Base-by-base conservation (phyloP, 2,888 invertebrate genomes). In the Camponotus fellah region DNA sequence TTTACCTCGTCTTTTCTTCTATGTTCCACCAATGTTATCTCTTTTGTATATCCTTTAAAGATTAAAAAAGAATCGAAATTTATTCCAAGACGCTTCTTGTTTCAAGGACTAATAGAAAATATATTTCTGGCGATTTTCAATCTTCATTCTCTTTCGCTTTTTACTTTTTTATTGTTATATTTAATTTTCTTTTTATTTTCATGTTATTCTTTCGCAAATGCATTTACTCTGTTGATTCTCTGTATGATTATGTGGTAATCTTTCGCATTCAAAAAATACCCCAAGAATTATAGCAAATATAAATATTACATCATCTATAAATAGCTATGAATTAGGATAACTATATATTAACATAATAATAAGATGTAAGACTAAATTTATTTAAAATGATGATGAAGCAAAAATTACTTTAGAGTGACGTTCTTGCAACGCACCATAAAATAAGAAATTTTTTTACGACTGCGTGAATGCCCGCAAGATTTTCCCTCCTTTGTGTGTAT, bases 1-100 rank as follows among this genome's bases (percentile, higher is more conserved):
- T 72, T 74, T 71, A n/a, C 74, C 34, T 40, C 58, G 14, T 46
- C 3, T 46, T 49, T 40, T 37, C 66, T 43, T 74, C 40, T 65
- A 58, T 65, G 62, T 60, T 72, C 12, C 34, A 74, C 12, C 34
- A 74, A 14, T 46, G 3, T 46, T 43, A 43, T 10, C 58, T 66
- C n/a, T 37, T 17, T 17, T 49, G n/a, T 64, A 53, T 3, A 46
- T 66, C 82, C 75, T 81, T 87, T 86, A 66, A 74, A 92, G 91
- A 93, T 92, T 92, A 92, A 91, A 91, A 92, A 93, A 91, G 89
- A 89, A 88, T 87, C 87, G 87, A n/a, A n/a, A n/a, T 80, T 87
- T 65, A 86, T 77, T 66, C 85, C 68, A 72, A 85, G 84, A 87
- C 87, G 76, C 85, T 80, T 26, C 26, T 26, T 26, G 26, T 26